Percentiles rank a stretch among this genome's conserved stretches.
phyloP scores from a whole-genome alignment of 1,140 invertebrate genomes.

The Globodera ellingtonae region DNA sequence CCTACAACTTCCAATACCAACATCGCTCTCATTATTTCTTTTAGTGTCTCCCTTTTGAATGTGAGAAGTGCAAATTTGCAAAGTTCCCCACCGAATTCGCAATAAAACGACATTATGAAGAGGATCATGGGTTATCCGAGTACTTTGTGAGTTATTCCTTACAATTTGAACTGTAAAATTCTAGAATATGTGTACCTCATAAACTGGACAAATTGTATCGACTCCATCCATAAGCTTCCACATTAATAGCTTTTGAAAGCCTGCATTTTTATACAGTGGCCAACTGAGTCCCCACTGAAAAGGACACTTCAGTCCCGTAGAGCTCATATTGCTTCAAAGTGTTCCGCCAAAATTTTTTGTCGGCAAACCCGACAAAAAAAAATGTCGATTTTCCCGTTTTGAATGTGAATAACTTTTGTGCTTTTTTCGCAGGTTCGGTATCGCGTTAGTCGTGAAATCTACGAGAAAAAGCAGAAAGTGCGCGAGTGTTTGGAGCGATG shows the following conservation, averaged over 20 bases:
- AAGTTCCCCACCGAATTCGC: constrained; percentile 49
- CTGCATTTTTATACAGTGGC: background rate
- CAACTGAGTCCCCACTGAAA: too few species aligned
- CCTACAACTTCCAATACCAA: too few species aligned
- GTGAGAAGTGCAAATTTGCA: constrained; percentile 46
- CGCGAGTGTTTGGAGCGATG: constrained; percentile 26
- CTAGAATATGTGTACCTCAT: too few species aligned
- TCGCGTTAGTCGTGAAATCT: constrained; percentile 25
- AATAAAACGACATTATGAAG: constrained; percentile 36
- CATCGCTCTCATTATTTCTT: background rate
- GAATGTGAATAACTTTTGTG: background rate
- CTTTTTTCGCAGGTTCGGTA: constrained; percentile 25
- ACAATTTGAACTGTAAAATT: background rate
- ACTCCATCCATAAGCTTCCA: too few species aligned
- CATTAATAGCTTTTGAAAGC: background rate
- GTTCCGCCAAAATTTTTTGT: background rate
- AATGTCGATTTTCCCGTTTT: background rate
- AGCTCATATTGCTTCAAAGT: too few species aligned
- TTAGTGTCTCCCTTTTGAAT: constrained; percentile 35
- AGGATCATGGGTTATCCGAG: constrained; percentile 40
- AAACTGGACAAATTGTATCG: too few species aligned
- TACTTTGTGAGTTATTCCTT: constrained; percentile 36
- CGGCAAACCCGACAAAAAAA: too few species aligned
- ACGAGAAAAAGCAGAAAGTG: constrained; percentile 31
- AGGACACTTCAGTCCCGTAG: too few species aligned